Base-by-base conservation (phyloP, 2,113 vertebrate species). In the Butastur rufipennis region DNA sequence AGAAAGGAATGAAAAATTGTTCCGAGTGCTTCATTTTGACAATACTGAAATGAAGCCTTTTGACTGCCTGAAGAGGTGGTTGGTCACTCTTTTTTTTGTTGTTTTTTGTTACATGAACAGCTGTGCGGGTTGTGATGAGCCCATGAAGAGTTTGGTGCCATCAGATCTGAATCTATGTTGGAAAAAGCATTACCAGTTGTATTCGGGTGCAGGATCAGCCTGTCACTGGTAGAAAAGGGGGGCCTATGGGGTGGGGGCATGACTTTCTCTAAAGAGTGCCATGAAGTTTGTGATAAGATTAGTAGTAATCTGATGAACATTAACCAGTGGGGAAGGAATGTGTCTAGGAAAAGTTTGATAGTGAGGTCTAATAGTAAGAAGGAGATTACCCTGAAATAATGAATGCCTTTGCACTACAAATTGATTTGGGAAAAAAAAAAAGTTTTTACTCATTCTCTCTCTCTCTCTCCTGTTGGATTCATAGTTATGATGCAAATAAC, bases 401-500 rank as follows among this genome's bases (percentile, higher is more conserved):
- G 27, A 88, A 47, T 95, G 25, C 7, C 19, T 85, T 59, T 79
- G 32, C 25, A 61, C 27, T 87, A 61, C 36, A 40, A 43, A 53
- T 68, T 43, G n/a, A 36, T 75, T 25, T 72, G 26, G 13, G 1
- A 43, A 74, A 43, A 70, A 67, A 67, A 31, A 32, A 2, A 4
- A 14, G 4, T 14, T 93, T 81, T 63, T 34, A 74, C 8, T 67
- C 19, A 47, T 91, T 84, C 23, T 53, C 65, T 62, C 36, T 68
- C 29, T 79, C 42, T 81, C 27, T 8, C 32, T 21, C 20, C 81
- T 61, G 6, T 88, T 94, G 93, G 75, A 73, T 88, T 75, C 87
- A 58, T 75, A 82, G 90, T 83, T 92, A 66, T 31, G 92, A 90
- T 58, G 74, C 55, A 91, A 96, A 91, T 85, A 95, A 62, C 10